Evolutionary conservation across 2,888 invertebrate genomes (phyloP).

Genomic region (Leptopilina drosophilae): DNA sequence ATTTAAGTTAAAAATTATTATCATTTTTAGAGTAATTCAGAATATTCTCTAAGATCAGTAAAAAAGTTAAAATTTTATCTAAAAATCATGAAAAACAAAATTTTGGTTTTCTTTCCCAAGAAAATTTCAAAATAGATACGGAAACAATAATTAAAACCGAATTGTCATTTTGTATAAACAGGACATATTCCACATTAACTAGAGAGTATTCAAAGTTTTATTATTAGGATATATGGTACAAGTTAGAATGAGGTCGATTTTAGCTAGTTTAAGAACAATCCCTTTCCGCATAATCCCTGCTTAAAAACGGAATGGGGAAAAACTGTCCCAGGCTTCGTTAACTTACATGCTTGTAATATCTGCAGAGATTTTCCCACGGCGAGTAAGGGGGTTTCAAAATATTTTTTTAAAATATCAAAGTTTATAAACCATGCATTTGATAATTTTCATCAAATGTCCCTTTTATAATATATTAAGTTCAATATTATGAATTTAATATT

Average conservation of each 20-base stretch:
- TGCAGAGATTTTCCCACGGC: slow-evolving; percentile 18
- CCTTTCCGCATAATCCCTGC: no score
- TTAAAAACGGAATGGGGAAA: slow-evolving; percentile 36
- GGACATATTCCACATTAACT: background rate
- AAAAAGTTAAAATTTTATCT: no score
- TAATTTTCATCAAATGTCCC: no score
- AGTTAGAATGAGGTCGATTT: slow-evolving; percentile 33
- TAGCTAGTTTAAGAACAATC: slow-evolving; percentile 35
- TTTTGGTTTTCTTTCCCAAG: no score
- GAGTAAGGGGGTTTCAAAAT: background rate
- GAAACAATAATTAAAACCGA: background rate
- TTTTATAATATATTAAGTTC: no score
- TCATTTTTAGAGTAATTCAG: no score
- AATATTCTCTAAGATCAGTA: no score
- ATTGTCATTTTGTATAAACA: background rate
- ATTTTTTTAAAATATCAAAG: background rate
- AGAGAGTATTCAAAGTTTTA: slow-evolving; percentile 27
- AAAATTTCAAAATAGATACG: no score
- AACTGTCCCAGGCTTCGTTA: slow-evolving; percentile 28
- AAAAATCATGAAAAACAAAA: no score
- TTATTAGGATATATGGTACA: slow-evolving; percentile 27
- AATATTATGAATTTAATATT: no score
- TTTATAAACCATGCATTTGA: no score
- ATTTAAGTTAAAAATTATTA: no score
- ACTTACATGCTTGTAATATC: slow-evolving; percentile 24